These are phyloP conservation scores for Diphyllodes magnificus DNA, from an alignment of 2,113 vertebrate species.

Conservation along the genomic window DNA sequence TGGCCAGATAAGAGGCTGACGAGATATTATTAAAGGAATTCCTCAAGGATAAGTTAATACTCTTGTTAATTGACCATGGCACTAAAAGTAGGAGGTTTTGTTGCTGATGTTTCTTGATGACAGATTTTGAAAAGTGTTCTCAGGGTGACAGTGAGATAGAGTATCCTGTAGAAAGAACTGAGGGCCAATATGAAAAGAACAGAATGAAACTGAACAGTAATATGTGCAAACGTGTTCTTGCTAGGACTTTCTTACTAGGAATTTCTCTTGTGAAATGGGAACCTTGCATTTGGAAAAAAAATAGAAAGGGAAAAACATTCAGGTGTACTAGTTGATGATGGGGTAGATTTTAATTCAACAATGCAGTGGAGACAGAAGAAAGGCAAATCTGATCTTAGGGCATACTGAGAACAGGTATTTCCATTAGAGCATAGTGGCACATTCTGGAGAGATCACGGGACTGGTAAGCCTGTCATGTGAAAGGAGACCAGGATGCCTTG, in stretches of 20 bases:
- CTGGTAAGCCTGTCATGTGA: not conserved
- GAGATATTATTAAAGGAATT: not conserved
- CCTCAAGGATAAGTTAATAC: not conserved
- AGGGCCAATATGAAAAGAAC: not conserved
- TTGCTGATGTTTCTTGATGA: not conserved
- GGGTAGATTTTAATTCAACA: not conserved
- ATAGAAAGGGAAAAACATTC: not conserved
- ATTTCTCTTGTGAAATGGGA: not conserved
- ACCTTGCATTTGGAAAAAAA: not conserved
- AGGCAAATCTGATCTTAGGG: not conserved
- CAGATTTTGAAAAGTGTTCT: not conserved
- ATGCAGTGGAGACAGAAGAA: not conserved
- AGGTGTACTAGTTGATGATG: not conserved
- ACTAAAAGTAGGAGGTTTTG: not conserved
- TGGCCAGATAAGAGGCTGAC: not conserved
- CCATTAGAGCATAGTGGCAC: not conserved
- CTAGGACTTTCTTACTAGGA: not conserved
- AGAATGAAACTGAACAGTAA: not conserved
- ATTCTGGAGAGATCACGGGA: not conserved
- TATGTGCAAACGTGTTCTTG: not conserved
- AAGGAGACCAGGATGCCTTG: slow-evolving; percentile 1
- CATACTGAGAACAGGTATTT: not conserved
- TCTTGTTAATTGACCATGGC: not conserved
- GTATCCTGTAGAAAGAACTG: not conserved
- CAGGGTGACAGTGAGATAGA: not conserved